Conservation (phyloP, 2,797 vertebrate species). For the Molothrus aeneus region DNA sequence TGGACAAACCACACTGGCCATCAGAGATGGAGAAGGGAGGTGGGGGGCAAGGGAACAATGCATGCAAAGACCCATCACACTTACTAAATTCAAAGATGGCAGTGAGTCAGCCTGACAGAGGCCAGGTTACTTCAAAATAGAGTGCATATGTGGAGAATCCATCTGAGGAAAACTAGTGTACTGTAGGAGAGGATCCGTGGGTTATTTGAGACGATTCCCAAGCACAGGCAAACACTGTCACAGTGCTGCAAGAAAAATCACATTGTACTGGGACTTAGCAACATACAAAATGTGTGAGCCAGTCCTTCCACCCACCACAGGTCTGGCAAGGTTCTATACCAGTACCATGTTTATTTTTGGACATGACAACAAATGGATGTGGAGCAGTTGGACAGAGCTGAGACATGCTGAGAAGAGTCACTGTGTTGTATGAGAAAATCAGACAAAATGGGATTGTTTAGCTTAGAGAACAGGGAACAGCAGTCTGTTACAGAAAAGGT, state of each 20-base stretch:
- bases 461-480: background rate
- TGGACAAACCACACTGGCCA: background rate
- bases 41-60: too few species aligned
- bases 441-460: background rate
- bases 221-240: background rate
- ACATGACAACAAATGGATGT: background rate
- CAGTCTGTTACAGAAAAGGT: background rate
- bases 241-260: background rate
- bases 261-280: background rate
- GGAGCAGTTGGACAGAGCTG: background rate
- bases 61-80: background rate
- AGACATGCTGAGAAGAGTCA: background rate
- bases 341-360: background rate
- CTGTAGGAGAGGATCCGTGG: background rate
- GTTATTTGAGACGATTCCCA: background rate
- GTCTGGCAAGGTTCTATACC: background rate
- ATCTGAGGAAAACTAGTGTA: background rate
- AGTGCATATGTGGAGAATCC: background rate
- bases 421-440: background rate
- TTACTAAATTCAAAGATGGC: background rate
- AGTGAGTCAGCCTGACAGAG: background rate
- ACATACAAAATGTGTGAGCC: background rate
- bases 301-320: background rate
- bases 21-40: background rate
- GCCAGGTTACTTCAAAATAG: background rate